phyloP scores from a whole-genome alignment of 2,888 invertebrate genomes.

The Hypercompe scribonia region DNA sequence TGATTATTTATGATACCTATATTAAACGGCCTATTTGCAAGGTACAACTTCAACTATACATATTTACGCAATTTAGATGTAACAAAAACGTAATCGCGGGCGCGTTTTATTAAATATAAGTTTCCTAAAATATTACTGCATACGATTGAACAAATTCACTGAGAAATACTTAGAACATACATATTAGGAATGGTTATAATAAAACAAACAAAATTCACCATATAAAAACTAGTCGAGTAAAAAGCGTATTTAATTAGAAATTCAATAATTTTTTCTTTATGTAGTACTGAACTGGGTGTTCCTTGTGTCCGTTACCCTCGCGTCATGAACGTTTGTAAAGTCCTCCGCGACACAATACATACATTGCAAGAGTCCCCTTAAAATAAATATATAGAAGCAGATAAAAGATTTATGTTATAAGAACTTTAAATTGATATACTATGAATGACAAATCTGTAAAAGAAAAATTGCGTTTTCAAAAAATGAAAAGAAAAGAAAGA shows the following conservation, averaged over 20 bases:
- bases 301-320: too few species aligned
- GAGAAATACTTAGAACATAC: constrained; percentile 24
- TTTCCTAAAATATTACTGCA: too few species aligned
- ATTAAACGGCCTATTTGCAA: neutral
- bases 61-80: neutral
- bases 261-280: neutral
- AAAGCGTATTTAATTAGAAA: constrained; percentile 3
- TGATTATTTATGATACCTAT: too few species aligned
- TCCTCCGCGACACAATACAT: too few species aligned
- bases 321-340: too few species aligned
- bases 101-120: constrained; percentile 8
- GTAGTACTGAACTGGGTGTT: too few species aligned
- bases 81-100: constrained; percentile 11
- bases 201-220: constrained; percentile 21
- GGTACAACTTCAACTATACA: neutral
- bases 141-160: constrained; percentile 15
- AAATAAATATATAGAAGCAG: neutral
- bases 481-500: too few species aligned
- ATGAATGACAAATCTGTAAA: too few species aligned
- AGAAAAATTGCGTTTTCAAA: too few species aligned
- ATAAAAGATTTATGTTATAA: neutral
- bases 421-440: neutral
- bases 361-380: neutral
- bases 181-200: constrained; percentile 29
- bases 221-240: constrained; percentile 14